Evolutionary conservation across 2,113 vertebrate genomes (phyloP).

Genomic region (Tragelaphus scriptus): DNA sequence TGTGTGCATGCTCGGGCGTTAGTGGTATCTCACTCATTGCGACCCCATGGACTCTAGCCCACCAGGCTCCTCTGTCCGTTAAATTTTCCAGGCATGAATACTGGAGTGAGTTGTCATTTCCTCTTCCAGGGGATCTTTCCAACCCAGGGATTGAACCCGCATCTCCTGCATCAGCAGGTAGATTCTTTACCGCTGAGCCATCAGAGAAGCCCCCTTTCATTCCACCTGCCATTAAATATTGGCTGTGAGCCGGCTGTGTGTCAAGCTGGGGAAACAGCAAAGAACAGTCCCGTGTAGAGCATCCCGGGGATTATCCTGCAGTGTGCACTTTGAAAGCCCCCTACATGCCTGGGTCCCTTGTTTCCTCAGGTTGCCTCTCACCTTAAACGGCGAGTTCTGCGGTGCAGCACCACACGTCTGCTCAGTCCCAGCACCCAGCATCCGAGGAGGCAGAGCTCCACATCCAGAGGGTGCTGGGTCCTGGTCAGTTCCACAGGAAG

Average conservation of each 20-base stretch:
- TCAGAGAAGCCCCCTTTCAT: neutral
- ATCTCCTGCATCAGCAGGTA: neutral
- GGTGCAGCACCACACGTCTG: accelerated
- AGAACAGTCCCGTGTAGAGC: neutral
- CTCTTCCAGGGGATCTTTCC: neutral
- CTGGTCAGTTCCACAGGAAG: neutral
- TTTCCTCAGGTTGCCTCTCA: neutral
- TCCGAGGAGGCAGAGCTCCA: neutral
- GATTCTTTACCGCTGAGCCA: neutral
- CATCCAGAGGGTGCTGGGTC: too few relatives aligned
- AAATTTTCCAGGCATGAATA: neutral
- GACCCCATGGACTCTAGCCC: neutral
- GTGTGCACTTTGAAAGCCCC: neutral
- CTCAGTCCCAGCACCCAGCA: too few relatives aligned
- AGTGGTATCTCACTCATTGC: neutral
- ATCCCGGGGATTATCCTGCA: too few relatives aligned
- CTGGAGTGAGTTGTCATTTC: neutral
- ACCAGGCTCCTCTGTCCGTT: neutral
- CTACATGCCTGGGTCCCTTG: accelerated
- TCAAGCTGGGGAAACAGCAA: neutral
- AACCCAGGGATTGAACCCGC: neutral
- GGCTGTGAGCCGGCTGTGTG: accelerated
- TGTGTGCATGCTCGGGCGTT: neutral
- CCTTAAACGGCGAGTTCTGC: too few relatives aligned
- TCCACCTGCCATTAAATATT: neutral